phyloP scores from a whole-genome alignment of 2,113 vertebrate genomes.

The Microtus richardsoni region DNA sequence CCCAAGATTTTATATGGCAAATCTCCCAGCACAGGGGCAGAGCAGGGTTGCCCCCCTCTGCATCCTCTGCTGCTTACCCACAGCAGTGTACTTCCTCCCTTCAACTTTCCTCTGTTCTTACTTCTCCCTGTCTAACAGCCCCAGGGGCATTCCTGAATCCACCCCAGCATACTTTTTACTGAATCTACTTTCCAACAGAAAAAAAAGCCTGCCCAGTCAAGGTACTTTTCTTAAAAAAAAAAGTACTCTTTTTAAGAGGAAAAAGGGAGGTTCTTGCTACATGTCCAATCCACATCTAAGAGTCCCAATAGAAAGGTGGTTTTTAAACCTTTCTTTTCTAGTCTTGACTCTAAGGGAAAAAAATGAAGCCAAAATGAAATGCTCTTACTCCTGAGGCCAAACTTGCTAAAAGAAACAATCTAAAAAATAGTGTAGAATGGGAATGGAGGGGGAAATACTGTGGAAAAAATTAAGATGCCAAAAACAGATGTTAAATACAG shows the following conservation, averaged over 20 bases:
- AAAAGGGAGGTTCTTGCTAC: background rate
- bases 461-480: slow-evolving; percentile 37
- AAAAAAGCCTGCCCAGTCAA: slow-evolving; percentile 28
- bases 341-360: background rate
- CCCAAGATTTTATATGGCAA: background rate
- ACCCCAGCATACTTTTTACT: slow-evolving; percentile 52
- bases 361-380: slow-evolving; percentile 42
- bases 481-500: background rate
- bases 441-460: background rate
- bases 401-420: slow-evolving; percentile 39
- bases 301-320: background rate
- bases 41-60: background rate
- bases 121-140: slow-evolving; percentile 25
- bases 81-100: background rate
- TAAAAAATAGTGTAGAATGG: slow-evolving; percentile 33
- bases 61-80: background rate
- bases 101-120: background rate
- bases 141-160: slow-evolving; percentile 65
- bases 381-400: background rate
- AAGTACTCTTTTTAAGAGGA: background rate
- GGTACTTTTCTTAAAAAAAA: background rate
- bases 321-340: slow-evolving; percentile 39
- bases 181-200: slow-evolving; percentile 43
- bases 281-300: background rate
- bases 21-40: background rate